phyloP scores from a whole-genome alignment of 2,797 vertebrate genomes.

The Cossypha polioptera region DNA sequence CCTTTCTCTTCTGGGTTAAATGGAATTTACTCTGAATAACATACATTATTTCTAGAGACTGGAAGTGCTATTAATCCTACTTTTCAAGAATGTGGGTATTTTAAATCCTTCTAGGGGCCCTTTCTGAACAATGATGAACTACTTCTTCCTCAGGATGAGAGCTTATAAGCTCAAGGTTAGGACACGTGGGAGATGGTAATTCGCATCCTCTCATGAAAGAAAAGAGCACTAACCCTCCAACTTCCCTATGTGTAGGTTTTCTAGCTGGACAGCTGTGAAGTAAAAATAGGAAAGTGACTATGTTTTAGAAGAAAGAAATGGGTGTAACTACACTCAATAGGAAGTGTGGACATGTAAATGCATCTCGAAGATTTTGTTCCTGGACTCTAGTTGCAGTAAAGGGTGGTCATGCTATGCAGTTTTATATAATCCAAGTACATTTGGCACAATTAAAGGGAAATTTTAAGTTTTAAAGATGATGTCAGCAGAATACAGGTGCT shows the following conservation, averaged over 20 bases:
- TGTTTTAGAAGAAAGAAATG: background rate
- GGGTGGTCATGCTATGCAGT: background rate
- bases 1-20: background rate
- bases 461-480: background rate
- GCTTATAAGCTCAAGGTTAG: rapidly evolving
- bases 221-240: background rate
- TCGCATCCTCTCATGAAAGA: background rate
- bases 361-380: background rate
- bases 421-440: background rate
- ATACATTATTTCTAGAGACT: background rate
- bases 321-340: background rate
- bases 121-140: background rate
- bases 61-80: background rate
- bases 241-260: background rate
- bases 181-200: background rate
- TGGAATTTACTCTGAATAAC: background rate
- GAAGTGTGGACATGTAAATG: background rate
- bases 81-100: background rate
- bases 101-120: background rate
- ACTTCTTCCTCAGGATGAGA: background rate
- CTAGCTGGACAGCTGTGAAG: background rate
- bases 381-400: background rate
- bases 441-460: background rate
- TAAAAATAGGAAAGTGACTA: background rate
- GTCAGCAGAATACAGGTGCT: background rate